phyloP scores from a whole-genome alignment of 2,888 invertebrate genomes.

The Oconnorella tubifera region DNA sequence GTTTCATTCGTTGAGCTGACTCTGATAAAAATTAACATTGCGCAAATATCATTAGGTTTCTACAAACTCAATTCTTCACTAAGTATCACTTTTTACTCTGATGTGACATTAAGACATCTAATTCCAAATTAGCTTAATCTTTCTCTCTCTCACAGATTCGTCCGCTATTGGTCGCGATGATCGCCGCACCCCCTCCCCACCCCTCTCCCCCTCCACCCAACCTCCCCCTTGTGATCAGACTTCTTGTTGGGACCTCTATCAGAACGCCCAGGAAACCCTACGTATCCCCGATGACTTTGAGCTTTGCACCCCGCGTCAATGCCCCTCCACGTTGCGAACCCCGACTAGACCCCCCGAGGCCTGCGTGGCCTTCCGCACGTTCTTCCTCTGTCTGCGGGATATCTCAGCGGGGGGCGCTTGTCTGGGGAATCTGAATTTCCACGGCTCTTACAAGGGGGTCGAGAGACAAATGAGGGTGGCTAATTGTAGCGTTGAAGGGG shows the following conservation, averaged over 20 bases:
- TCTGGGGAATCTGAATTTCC: slow-evolving; percentile 31
- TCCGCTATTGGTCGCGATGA: background rate
- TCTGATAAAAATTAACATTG: background rate
- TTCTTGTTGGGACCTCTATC: slow-evolving; percentile 31
- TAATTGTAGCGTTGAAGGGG: slow-evolving; percentile 28
- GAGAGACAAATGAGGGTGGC: slow-evolving; percentile 29
- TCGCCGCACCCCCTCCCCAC: too few species aligned
- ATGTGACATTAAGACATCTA: too few species aligned
- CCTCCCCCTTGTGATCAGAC: slow-evolving; percentile 29
- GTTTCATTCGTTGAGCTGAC: too few species aligned
- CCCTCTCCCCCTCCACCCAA: too few species aligned
- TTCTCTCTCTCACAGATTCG: too few species aligned
- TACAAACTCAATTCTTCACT: too few species aligned
- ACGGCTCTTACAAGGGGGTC: slow-evolving; percentile 26
- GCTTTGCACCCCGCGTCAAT: background rate
- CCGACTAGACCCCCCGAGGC: too few species aligned
- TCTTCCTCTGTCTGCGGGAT: slow-evolving; percentile 27
- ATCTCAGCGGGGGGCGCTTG: slow-evolving; percentile 19
- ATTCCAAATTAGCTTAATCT: too few species aligned
- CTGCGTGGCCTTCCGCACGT: slow-evolving; percentile 30
- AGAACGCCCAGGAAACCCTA: slow-evolving; percentile 21
- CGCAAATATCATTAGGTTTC: too few species aligned
- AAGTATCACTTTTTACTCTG: too few species aligned
- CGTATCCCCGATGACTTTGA: slow-evolving; percentile 21
- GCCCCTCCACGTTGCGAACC: slow-evolving; percentile 10